Conservation (phyloP, 1,140 invertebrate genomes). For the Sitophilus oryzae region DNA sequence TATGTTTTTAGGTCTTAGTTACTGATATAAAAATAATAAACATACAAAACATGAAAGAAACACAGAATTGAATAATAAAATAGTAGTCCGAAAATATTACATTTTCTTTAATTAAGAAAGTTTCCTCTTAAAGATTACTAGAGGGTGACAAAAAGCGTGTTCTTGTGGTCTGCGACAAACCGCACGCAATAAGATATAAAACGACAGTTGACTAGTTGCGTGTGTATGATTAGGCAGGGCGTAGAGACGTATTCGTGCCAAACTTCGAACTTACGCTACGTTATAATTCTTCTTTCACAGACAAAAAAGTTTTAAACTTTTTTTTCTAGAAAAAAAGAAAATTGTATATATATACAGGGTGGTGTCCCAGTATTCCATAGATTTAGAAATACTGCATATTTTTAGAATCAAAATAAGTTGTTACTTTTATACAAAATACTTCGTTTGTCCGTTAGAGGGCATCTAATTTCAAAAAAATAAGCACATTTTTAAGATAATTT, state of each 20-base stretch:
- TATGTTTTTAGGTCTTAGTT: no score
- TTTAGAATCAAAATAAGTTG: no score
- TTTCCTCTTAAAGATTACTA: not conserved
- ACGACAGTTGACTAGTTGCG: slow-evolving; percentile 6
- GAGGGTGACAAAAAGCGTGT: slow-evolving; percentile 9
- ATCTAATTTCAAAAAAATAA: no score
- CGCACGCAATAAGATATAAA: slow-evolving; percentile 9
- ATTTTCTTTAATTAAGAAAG: slow-evolving; percentile 4
- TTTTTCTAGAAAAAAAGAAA: no score
- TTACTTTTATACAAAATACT: no score
- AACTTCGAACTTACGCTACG: not conserved
- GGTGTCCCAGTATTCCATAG: no score
- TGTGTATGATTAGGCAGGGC: not conserved
- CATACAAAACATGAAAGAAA: no score
- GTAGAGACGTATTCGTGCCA: not conserved
- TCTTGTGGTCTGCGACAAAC: not conserved
- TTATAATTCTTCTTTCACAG: not conserved
- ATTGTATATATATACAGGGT: no score
- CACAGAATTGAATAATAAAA: not conserved
- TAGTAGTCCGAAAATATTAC: not conserved
- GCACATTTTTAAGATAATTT: no score
- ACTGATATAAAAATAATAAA: no score
- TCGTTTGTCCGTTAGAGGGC: no score
- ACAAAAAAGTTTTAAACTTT: not conserved
- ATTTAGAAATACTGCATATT: no score